These are phyloP conservation scores for Dolichotis patagonum DNA, from an alignment of 2,113 vertebrate genomes.

Conservation along the genomic window DNA sequence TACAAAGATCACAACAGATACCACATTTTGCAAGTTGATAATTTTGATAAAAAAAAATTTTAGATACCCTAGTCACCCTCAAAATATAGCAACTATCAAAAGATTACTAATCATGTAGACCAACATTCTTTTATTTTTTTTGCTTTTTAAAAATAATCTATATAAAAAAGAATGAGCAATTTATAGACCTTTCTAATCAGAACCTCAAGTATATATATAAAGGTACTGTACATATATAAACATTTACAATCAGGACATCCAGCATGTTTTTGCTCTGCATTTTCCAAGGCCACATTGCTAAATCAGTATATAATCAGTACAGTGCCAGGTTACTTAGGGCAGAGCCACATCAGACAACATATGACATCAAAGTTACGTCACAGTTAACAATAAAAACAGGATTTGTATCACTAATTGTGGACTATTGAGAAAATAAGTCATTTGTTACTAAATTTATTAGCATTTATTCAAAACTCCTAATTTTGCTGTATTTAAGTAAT, in stretches of 20 bases:
- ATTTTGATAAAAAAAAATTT: not conserved
- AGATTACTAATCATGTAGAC: not conserved
- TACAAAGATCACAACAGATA: not conserved
- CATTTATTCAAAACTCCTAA: slow-evolving; percentile 66
- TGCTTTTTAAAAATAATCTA: slow-evolving; percentile 84
- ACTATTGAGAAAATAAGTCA: slow-evolving; percentile 68
- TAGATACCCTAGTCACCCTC: not conserved
- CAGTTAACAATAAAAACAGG: slow-evolving; percentile 77
- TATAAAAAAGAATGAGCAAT: slow-evolving; percentile 99
- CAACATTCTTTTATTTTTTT: too few relatives aligned
- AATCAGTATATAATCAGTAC: slow-evolving; percentile 80
- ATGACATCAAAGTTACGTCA: slow-evolving; percentile 81
- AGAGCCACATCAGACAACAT: slow-evolving; percentile 79
- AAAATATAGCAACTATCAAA: slow-evolving; percentile 50
- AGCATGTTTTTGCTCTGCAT: slow-evolving; percentile 86
- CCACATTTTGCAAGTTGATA: not conserved
- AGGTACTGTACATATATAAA: slow-evolving; percentile 99
- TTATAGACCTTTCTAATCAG: slow-evolving; percentile 96
- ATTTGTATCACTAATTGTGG: slow-evolving; percentile 72
- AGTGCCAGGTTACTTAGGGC: slow-evolving; percentile 76
- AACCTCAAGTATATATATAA: slow-evolving; percentile 94
- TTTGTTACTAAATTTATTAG: slow-evolving; percentile 71
- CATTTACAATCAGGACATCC: slow-evolving; percentile 97
- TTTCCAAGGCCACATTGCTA: slow-evolving; percentile 95
- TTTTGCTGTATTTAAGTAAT: slow-evolving; percentile 68